Base-by-base conservation (phyloP, 2,888 invertebrate species). In the Xylota sylvarum region DNA sequence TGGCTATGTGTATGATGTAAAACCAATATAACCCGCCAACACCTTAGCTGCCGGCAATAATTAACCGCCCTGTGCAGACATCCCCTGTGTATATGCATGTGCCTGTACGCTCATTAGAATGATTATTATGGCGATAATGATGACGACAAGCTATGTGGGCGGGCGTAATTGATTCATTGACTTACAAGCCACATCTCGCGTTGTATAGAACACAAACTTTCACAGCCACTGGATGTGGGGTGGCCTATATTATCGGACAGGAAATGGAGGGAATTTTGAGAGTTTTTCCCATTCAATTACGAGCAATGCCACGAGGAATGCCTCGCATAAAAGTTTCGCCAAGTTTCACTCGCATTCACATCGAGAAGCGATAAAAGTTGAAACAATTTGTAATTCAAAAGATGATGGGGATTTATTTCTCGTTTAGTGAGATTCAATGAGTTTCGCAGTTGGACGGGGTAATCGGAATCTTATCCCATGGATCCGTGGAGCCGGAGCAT, bases 131-230 rank as follows among this genome's bases (percentile, higher is more conserved):
- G 52, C 60, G 62, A 64, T 64, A 35, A 65, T 72, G 35, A 78
- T 60, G 83, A 27, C 23, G 64, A 56, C 62, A 19, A 40, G 55
- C 64, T 58, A 50, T 72, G 65, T 14, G 72, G 43, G 12, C 14
- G 72, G 43, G 5, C 19, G 10, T 83, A 78, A 83, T 83, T 83
- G 77, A 83, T 83, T 83, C 72, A 67, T 73, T 72, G 78, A 78
- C 65, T 78, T 65, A 58, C 43, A n/a, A 43, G 50, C 43, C 52
- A 46, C 56, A 48, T 5, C 27, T 14, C 17, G 14, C 27, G 1
- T 56, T 1, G 48, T 48, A n/a, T n/a, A 30, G n/a, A 23, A 48
- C 48, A 73, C 65, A 30, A 43, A 17, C 19, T 17, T 52, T 67
- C 30, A 35, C 9, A 37, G n/a, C n/a, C n/a, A n/a, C n/a, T n/a